Evolutionary conservation across 37 sponge, comb jelly and placozoan species (phyloP).

Genomic region (Bolinopsis microptera): DNA sequence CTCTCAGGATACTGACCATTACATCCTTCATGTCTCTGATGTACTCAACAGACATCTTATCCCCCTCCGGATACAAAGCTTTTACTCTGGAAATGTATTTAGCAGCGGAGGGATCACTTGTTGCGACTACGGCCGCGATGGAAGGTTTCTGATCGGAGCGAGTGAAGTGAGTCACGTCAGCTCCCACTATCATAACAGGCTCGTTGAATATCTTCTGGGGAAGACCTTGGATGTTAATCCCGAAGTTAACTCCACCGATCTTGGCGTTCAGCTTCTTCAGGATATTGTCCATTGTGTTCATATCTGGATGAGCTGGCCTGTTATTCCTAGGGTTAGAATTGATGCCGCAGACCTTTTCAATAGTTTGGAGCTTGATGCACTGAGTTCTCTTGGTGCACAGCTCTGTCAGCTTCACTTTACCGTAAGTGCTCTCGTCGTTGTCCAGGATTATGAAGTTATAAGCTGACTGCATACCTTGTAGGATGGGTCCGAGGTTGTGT

Average conservation of each 20-base stretch:
- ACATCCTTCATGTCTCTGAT: background rate
- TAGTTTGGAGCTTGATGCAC: conserved; percentile 28
- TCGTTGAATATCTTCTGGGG: background rate
- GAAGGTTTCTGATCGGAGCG: conserved; percentile 27
- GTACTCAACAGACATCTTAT: background rate
- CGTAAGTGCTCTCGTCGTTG: background rate
- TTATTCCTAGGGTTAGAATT: background rate
- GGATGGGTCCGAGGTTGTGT: background rate
- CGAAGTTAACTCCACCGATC: background rate
- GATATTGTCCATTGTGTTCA: background rate
- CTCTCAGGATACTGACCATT: background rate
- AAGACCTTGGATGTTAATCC: background rate
- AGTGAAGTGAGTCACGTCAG: conserved; percentile 51
- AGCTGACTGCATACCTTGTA: background rate
- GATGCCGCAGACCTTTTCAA: background rate
- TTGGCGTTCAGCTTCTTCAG: conserved; percentile 38
- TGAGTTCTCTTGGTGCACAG: background rate
- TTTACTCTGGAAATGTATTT: background rate
- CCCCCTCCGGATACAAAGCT: background rate
- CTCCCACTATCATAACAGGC: conserved; percentile 21
- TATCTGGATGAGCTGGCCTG: background rate
- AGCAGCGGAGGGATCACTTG: background rate
- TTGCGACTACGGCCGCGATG: conserved; percentile 37
- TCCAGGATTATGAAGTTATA: background rate
- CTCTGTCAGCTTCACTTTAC: conserved; percentile 24